phyloP scores from a whole-genome alignment of 2,888 invertebrate genomes.

The Tubulanus polymorphus region DNA sequence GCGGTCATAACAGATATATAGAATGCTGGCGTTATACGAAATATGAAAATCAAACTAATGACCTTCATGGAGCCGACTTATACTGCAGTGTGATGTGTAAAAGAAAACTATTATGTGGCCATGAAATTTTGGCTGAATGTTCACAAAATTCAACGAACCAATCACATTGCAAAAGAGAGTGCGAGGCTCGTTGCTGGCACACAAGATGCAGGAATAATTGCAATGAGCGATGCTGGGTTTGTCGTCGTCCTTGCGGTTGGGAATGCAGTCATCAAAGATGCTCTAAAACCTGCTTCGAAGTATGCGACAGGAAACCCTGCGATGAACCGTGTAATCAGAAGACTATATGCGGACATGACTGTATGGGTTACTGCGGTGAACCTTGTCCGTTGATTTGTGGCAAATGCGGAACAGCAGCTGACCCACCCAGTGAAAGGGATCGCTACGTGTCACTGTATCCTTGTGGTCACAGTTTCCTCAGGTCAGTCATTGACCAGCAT shows the following conservation, averaged over 20 bases:
- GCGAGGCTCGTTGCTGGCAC: conserved; percentile 45
- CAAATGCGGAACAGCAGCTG: conserved; percentile 54
- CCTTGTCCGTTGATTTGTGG: conserved; percentile 63
- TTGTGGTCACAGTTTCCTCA: not conserved
- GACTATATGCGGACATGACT: conserved; percentile 59
- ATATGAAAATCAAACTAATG: no score
- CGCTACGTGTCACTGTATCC: not conserved
- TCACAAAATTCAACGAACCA: conserved; percentile 37
- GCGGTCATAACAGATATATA: no score
- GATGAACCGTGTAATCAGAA: conserved; percentile 40
- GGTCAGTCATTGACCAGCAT: not conserved
- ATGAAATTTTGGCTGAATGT: no score
- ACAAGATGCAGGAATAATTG: conserved; percentile 35
- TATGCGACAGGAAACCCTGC: conserved; percentile 49
- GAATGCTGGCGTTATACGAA: no score
- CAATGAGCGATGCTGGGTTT: conserved; percentile 35
- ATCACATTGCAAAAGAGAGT: conserved; percentile 47
- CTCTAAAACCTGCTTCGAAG: conserved; percentile 42
- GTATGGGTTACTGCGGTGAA: conserved; percentile 69
- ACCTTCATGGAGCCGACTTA: conserved; percentile 62
- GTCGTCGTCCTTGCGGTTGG: conserved; percentile 44
- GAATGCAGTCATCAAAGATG: conserved; percentile 40
- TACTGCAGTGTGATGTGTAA: conserved; percentile 61
- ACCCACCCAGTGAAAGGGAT: no score
- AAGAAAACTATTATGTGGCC: conserved; percentile 57